phyloP scores from a whole-genome alignment of 2,113 vertebrate genomes.

The Odontophorus gujanensis region DNA sequence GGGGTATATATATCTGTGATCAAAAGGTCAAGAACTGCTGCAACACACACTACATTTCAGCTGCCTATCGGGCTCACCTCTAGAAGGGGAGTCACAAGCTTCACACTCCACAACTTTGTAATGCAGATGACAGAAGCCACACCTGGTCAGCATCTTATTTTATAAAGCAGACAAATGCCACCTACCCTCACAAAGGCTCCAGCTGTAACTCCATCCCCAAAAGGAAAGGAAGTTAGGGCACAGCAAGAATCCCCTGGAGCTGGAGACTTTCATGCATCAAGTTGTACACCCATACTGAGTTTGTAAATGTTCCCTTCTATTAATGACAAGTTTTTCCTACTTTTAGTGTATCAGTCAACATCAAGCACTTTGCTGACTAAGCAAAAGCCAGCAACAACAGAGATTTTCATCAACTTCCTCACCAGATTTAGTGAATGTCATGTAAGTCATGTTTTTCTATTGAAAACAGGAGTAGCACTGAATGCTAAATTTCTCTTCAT shows the following conservation, averaged over 20 bases:
- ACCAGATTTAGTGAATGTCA: neutral
- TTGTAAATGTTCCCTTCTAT: neutral
- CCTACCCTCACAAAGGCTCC: neutral
- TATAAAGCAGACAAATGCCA: neutral
- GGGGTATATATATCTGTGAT: neutral
- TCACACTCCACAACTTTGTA: neutral
- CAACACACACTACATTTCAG: neutral
- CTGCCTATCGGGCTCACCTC: neutral
- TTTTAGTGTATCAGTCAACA: fast-evolving
- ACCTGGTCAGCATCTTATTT: neutral
- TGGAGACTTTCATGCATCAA: fast-evolving
- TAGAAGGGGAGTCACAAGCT: neutral
- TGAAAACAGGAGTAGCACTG: neutral
- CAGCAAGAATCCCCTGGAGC: neutral
- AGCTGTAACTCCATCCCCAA: fast-evolving
- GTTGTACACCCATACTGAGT: fast-evolving
- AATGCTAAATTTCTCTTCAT: neutral
- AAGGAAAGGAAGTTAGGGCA: neutral
- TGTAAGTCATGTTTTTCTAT: neutral
- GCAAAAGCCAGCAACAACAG: neutral
- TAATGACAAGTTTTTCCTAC: neutral
- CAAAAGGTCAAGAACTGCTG: constrained; percentile 12
- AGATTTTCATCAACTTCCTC: neutral
- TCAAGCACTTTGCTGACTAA: neutral
- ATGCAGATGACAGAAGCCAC: neutral